Base-by-base conservation (phyloP, 2,113 vertebrate genomes). In the Dipodomys stephensi region DNA sequence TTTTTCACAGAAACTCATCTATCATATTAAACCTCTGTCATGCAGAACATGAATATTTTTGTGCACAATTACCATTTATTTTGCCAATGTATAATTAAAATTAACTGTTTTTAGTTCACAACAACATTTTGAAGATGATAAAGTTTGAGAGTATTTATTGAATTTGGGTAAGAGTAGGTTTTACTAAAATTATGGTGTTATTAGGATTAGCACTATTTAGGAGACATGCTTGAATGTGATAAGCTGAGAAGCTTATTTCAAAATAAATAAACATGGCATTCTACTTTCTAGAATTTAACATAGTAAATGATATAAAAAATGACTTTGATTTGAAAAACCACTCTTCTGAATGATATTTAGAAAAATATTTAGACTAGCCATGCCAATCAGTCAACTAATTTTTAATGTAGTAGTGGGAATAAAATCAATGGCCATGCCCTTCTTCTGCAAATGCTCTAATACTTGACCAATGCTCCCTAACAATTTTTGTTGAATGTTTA, bases 281-380 rank as follows among this genome's bases (percentile, higher is more conserved):
- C 74, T 90, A 12, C 19, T 83, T 94, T 82, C 53, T 32, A 86
- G 93, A 83, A 23, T 91, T 86, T 83, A 92, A 72, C 30, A 85
- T 87, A 93, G 90, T 92, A n/a, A 96, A 90, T 96, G 44, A 88
- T 19, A 90, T 2, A 90, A 96, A 88, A 85, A 79, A 76, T 85
- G 49, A 80, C n/a, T 84, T 77, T 81, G 28, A 83, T 74, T 88
- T 94, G 32, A 90, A 83, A 94, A 95, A 73, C 85, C 91, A 76
- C n/a, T 93, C 67, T 72, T 39, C 23, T 32, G 67, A 88, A 28
- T 93, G n/a, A 72, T 71, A 87, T 79, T 95, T 90, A 92, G 67
- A 88, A 28, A 92, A 28, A 68, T 71, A 87, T 79, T 95, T 90
- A 92, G 60, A 88, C 71, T 95, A 90, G 71, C 9, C 88, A 1